Conservation (phyloP, 2,113 vertebrate genomes). For the Anarhynchus alexandrinus region DNA sequence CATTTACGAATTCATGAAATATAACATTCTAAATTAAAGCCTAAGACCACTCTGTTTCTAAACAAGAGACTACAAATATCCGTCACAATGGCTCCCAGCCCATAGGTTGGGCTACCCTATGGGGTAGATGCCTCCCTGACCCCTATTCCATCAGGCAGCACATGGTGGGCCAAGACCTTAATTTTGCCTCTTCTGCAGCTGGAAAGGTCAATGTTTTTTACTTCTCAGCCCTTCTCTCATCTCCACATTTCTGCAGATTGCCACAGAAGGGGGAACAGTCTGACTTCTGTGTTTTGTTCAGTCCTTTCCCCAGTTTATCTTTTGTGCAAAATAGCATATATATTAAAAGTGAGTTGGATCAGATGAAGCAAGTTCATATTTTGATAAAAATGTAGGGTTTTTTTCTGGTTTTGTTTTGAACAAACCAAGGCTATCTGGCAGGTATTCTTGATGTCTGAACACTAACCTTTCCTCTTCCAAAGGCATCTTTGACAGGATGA, state of each 20-base stretch:
- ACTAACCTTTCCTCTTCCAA: neutral
- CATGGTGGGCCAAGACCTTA: neutral
- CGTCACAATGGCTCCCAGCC: neutral
- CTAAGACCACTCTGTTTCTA: conserved; percentile 32
- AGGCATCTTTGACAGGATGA: neutral
- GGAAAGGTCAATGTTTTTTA: neutral
- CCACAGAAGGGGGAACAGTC: neutral
- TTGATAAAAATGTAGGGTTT: neutral
- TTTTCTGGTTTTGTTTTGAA: neutral
- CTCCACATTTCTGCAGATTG: neutral
- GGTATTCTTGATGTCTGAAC: neutral
- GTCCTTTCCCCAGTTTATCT: neutral
- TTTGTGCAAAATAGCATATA: neutral
- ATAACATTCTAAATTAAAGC: conserved; percentile 28
- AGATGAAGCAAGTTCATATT: neutral
- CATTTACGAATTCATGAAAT: conserved; percentile 32
- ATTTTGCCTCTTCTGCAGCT: neutral
- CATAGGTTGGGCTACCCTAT: conserved; percentile 12
- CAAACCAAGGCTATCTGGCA: neutral
- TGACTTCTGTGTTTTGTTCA: neutral
- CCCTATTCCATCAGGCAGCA: neutral
- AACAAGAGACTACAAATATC: conserved; percentile 39
- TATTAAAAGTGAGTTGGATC: neutral
- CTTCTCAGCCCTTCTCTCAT: neutral
- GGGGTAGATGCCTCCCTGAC: neutral